Percentiles rank a stretch among this genome's conserved stretches.
Conservation (phyloP, 2,797 vertebrate species). For the Botia almorhae region DNA sequence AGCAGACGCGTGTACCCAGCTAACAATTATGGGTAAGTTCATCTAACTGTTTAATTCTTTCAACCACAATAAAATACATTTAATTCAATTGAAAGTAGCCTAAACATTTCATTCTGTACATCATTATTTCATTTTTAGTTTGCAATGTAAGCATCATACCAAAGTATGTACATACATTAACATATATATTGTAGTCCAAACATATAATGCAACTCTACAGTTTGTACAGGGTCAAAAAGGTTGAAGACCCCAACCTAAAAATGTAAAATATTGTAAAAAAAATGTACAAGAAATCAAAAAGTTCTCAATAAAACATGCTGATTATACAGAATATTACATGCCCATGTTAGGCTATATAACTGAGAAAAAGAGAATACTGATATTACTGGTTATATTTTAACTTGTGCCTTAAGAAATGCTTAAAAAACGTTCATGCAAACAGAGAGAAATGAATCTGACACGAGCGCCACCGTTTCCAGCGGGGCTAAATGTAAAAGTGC, state of each 20-base stretch:
- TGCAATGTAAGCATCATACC: no score
- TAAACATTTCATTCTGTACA: no score
- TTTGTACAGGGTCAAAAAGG: no score
- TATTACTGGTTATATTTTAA: neutral
- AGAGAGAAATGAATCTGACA: constrained; percentile 5
- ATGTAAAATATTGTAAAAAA: neutral
- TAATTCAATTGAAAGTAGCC: no score
- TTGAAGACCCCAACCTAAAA: neutral
- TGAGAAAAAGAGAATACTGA: neutral
- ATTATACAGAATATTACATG: neutral
- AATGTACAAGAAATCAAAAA: neutral
- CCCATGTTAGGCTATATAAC: no score
- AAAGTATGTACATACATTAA: no score
- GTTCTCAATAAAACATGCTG: neutral
- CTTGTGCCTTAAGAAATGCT: neutral
- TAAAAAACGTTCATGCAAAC: neutral
- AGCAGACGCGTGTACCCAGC: constrained; percentile 65
- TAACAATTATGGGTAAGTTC: no score
- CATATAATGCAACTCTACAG: no score
- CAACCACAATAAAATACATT: no score
- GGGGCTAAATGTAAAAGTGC: constrained; percentile 30
- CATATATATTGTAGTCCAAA: no score
- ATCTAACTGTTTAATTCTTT: no score
- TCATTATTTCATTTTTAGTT: no score
- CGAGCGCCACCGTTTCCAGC: constrained; percentile 4